Evolutionary conservation across 2,797 vertebrate genomes (phyloP), one percentile per base, ranked within the genome.

Genomic region (Mormyrops boulengeri): DNA sequence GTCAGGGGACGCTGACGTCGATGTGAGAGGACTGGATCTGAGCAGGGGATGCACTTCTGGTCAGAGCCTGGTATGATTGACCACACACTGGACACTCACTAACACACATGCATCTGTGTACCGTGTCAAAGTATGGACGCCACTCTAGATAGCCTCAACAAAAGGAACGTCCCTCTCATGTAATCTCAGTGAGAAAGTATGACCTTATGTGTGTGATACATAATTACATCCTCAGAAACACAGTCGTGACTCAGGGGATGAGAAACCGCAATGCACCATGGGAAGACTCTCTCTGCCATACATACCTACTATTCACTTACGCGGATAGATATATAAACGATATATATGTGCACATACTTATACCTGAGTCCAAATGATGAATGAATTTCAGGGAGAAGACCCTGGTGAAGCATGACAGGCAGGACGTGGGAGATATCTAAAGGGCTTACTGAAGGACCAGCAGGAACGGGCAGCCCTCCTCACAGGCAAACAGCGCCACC

Each of bases 11-110:
- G 89, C 89, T 88, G 84, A 89, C 26, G 90, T 88, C 89, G 34
- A 57, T 84, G 88, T 92, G 91, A 93, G 92, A 89, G 91, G 90
- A 92, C 91, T 92, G 90, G 89, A 91, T 90, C 88, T 66, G n/a
- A 14, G 49, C 8, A 11, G 19, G n/a, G 22, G 87, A 19, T 14
- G 87, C 19, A n/a, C 22, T 12, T 41, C 55, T 47, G 41, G 7
- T 55, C 50, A 14, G 26, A 50, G 5, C 50, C 22, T 11, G 52
- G 22, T 41, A 38, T 11, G 8, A 9, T n/a, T 87, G 41, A 49
- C 30, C 85, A 87, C 38, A 38, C 50, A 50, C 73, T 1, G 4
- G 3, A 73, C 66, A 38, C 66, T 73, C 30, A 69, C 26, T 34
- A 14, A 9, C 44, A 41, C 14, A 19, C 19, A n/a, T 60, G 55